A percentile compares a stretch with the other conserved stretches of the same genome.
Evolutionary conservation across 2,888 invertebrate species (phyloP).

Genomic region (Andricus curvator): DNA sequence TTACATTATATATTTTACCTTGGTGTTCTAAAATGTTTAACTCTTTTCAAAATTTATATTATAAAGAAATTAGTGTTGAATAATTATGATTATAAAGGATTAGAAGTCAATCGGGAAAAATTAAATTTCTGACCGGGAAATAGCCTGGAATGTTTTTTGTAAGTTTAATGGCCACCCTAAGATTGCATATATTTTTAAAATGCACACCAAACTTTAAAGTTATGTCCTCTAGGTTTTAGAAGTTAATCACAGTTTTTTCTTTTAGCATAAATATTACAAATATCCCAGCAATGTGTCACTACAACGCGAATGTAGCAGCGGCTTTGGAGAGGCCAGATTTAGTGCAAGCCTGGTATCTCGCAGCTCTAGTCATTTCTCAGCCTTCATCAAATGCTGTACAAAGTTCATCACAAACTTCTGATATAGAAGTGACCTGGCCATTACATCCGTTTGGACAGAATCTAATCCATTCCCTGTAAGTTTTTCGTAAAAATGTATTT

Average conservation of each 20-base stretch:
- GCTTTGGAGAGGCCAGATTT: constrained; percentile 88
- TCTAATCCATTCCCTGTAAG: constrained; percentile 92
- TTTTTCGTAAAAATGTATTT: constrained; percentile 52
- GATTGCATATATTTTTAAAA: no score
- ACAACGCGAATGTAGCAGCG: constrained; percentile 89
- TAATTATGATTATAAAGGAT: no score
- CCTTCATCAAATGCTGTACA: constrained; percentile 65
- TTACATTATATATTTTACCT: no score
- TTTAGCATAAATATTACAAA: constrained; percentile 72
- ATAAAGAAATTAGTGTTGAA: no score
- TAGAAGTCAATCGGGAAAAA: no score
- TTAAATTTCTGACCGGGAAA: no score
- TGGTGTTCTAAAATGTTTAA: no score
- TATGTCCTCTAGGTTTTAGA: no score
- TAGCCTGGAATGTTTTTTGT: no score
- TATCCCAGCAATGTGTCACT: constrained; percentile 85
- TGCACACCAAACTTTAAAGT: no score
- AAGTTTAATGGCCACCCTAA: no score
- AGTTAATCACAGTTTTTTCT: constrained; percentile 6
- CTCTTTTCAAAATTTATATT: no score
- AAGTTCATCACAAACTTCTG: constrained; percentile 65
- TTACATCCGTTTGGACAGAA: constrained; percentile 92
- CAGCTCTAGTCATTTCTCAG: constrained; percentile 83
- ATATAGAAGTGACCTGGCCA: constrained; percentile 85
- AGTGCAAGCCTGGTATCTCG: constrained; percentile 92